These are phyloP conservation scores for Ceratina japonica DNA, from an alignment of 1,140 invertebrate species.

Conservation along the genomic window DNA sequence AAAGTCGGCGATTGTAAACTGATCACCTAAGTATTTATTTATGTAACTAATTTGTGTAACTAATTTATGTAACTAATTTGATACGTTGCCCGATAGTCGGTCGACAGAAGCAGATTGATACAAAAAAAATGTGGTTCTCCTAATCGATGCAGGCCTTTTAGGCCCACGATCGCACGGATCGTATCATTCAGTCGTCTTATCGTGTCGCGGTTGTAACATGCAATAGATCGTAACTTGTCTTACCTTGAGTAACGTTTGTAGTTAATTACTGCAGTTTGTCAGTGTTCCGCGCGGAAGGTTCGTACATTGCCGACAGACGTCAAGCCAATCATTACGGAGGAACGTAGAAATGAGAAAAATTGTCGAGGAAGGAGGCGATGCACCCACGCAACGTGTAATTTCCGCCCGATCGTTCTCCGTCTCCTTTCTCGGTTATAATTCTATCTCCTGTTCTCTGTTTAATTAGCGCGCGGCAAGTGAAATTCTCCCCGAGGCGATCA, in stretches of 20 bases:
- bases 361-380: neutral
- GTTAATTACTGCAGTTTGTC: slow-evolving; percentile 16
- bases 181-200: neutral
- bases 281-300: neutral
- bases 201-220: neutral
- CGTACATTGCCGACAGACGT: no score
- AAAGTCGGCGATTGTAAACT: no score
- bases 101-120: no score
- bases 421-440: slow-evolving; percentile 16
- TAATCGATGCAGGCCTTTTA: no score
- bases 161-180: neutral
- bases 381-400: slow-evolving; percentile 37
- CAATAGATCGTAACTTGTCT: neutral
- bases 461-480: slow-evolving; percentile 25
- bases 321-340: neutral
- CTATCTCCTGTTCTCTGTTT: slow-evolving; percentile 19
- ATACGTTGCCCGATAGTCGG: no score
- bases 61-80: no score
- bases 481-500: neutral
- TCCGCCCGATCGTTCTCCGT: slow-evolving; percentile 10
- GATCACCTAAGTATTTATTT: no score
- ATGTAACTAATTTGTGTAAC: no score
- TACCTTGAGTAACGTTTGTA: neutral
- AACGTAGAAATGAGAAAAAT: slow-evolving; percentile 25
- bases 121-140: no score